These are phyloP conservation scores for Pseudocheirus occidentalis DNA, from an alignment of 2,797 vertebrate species.

Conservation along the genomic window DNA sequence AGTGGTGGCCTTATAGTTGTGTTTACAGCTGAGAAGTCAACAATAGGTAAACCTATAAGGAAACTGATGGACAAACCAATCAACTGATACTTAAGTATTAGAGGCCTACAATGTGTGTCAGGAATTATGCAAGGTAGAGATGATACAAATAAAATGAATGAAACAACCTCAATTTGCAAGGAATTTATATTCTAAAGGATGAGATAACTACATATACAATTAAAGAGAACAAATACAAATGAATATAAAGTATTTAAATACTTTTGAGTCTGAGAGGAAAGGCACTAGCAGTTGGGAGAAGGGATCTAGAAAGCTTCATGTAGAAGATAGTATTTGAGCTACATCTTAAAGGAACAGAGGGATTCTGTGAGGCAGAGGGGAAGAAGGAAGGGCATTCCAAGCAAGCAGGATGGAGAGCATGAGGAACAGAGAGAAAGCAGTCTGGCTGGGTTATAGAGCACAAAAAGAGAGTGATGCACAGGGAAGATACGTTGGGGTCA, in stretches of 20 bases:
- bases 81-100: not conserved
- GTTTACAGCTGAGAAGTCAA: not conserved
- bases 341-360: not conserved
- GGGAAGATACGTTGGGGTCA: not conserved
- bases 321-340: not conserved
- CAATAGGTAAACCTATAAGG: not conserved
- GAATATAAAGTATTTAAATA: not conserved
- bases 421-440: not conserved
- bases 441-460: not conserved
- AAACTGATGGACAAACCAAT: not conserved
- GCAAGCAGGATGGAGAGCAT: not conserved
- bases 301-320: not conserved
- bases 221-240: not conserved
- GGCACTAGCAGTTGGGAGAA: not conserved
- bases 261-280: not conserved
- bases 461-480: not conserved
- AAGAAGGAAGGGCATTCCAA: not conserved
- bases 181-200: not conserved
- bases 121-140: not conserved
- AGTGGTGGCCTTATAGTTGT: not conserved
- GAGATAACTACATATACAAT: not conserved
- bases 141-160: not conserved
- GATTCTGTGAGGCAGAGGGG: not conserved
- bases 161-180: not conserved
- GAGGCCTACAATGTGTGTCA: not conserved